Evolutionary conservation across 2,113 vertebrate species (phyloP).

Genomic region (Chamaetylas fuelleborni): DNA sequence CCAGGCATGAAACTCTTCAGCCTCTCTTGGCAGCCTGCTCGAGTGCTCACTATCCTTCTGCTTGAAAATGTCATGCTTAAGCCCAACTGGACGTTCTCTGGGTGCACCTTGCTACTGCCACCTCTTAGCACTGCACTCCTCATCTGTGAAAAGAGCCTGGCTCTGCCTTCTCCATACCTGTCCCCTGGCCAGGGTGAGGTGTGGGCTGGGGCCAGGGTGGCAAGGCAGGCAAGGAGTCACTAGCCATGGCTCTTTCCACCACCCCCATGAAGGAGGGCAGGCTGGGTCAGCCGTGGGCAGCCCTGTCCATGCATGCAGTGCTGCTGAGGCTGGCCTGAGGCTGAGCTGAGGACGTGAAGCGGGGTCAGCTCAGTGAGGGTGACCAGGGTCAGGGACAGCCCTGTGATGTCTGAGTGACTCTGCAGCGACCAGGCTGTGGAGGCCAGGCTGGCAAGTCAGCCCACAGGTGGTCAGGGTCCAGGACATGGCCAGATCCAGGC

Average conservation of each 20-base stretch:
- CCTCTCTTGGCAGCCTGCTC: neutral
- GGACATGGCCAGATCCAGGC: neutral
- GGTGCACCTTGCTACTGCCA: neutral
- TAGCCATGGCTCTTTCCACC: neutral
- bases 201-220: fast-evolving
- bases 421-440: fast-evolving
- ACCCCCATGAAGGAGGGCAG: neutral
- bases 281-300: fast-evolving
- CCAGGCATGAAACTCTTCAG: neutral
- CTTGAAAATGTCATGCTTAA: neutral
- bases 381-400: neutral
- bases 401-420: fast-evolving
- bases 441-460: neutral
- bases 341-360: fast-evolving
- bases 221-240: neutral
- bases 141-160: neutral
- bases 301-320: fast-evolving
- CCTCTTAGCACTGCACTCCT: neutral
- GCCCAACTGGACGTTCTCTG: neutral
- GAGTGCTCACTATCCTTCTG: neutral
- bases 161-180: neutral
- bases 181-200: fast-evolving
- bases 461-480: neutral
- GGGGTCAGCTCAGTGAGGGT: neutral
- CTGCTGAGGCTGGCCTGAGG: neutral